Conservation (phyloP, 2,113 vertebrate genomes). For the Capreolus pygargus region DNA sequence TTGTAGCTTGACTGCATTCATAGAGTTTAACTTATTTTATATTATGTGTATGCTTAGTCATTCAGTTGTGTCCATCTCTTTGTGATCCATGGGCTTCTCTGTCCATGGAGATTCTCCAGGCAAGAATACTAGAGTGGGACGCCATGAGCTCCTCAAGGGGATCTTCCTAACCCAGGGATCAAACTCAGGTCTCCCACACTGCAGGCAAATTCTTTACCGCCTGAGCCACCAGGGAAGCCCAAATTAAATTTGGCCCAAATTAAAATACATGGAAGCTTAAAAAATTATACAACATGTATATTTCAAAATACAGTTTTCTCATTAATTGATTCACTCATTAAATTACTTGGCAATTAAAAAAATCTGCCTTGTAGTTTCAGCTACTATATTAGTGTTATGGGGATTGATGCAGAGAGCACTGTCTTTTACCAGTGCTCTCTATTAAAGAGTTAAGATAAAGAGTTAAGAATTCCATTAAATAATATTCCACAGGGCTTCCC, state of each 20-base stretch:
- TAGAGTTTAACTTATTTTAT: background rate
- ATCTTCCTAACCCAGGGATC: background rate
- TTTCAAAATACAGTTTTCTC: background rate
- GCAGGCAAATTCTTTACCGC: background rate
- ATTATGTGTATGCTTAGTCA: background rate
- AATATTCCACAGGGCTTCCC: background rate
- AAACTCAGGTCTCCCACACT: background rate
- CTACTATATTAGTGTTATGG: background rate
- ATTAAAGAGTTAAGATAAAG: background rate
- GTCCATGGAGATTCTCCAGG: background rate
- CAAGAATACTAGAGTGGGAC: background rate
- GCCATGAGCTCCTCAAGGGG: background rate
- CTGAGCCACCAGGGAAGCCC: background rate
- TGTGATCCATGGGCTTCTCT: background rate
- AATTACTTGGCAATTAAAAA: background rate
- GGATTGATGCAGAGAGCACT: background rate
- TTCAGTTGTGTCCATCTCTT: background rate
- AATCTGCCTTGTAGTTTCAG: background rate
- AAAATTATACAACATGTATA: background rate
- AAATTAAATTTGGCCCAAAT: background rate
- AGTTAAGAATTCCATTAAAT: background rate
- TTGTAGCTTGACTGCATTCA: background rate
- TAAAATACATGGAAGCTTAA: background rate
- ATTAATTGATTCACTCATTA: background rate
- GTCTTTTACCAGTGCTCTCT: background rate